Evolutionary conservation across 2,113 vertebrate species (phyloP).

Genomic region (Helogale parvula): DNA sequence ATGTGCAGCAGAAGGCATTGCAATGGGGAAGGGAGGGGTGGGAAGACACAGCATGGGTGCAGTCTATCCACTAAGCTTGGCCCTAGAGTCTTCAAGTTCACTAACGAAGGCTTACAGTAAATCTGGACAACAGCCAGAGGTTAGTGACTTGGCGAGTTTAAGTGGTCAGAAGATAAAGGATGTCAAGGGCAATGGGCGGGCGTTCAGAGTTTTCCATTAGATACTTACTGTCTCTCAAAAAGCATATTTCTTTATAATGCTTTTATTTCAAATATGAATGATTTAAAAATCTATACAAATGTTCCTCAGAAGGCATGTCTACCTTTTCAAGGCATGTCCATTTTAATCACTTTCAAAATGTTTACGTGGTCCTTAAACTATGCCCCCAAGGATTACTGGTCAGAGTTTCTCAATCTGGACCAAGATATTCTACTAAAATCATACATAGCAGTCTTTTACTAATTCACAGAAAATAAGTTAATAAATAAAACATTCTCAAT

Average conservation of each 20-base stretch:
- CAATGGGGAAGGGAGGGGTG: accelerated
- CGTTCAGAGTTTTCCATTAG: not conserved
- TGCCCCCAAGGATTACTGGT: not conserved
- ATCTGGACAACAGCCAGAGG: not conserved
- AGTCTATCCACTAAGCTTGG: not conserved
- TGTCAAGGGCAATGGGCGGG: not conserved
- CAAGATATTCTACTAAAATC: not conserved
- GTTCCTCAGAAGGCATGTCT: not conserved
- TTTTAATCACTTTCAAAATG: slow-evolving; percentile 12
- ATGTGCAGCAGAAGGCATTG: not conserved
- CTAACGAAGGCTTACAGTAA: not conserved
- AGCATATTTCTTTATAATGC: not conserved
- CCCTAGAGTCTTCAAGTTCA: not conserved
- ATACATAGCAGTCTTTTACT: not conserved
- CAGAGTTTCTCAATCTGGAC: not conserved
- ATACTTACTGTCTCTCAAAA: not conserved
- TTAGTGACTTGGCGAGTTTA: not conserved
- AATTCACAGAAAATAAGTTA: not conserved
- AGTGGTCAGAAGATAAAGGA: not conserved
- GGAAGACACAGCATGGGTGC: not conserved
- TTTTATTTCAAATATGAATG: not conserved
- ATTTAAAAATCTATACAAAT: not conserved
- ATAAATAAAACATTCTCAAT: slow-evolving; percentile 9
- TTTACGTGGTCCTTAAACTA: not conserved
- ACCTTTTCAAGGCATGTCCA: not conserved